These are phyloP conservation scores for Notodonta ziczac DNA, from an alignment of 2,888 invertebrate species.

Conservation along the genomic window DNA sequence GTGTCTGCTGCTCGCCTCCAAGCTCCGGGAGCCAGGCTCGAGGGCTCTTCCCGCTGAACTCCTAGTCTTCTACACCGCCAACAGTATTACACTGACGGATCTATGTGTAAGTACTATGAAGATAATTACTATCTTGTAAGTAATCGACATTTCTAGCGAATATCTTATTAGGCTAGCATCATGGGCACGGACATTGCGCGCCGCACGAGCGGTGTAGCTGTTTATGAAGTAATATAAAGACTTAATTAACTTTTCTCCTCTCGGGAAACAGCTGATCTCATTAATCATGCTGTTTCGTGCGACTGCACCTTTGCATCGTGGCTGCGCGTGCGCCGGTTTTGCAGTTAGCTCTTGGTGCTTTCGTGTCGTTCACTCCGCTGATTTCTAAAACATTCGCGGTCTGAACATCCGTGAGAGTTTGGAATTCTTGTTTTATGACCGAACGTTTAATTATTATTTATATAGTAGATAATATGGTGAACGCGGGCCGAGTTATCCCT, in stretches of 20 bases:
- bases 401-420: slow-evolving; percentile 68
- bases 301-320: slow-evolving; percentile 50
- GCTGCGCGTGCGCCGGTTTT: slow-evolving; percentile 47
- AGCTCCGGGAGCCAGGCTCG: slow-evolving; percentile 92
- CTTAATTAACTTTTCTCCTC: slow-evolving; percentile 64
- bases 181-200: slow-evolving; percentile 1
- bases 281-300: slow-evolving; percentile 63
- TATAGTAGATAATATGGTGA: slow-evolving; percentile 18
- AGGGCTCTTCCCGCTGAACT: slow-evolving; percentile 91
- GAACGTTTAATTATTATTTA: slow-evolving; percentile 48
- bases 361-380: slow-evolving; percentile 63
- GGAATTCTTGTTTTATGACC: slow-evolving; percentile 62
- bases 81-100: slow-evolving; percentile 94
- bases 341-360: slow-evolving; percentile 54
- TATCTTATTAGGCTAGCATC: not conserved
- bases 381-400: slow-evolving; percentile 66
- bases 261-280: slow-evolving; percentile 69
- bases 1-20: slow-evolving; percentile 96
- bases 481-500: no score
- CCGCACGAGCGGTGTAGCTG: slow-evolving; percentile 1
- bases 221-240: slow-evolving; percentile 52
- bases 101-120: slow-evolving; percentile 90
- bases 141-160: slow-evolving; percentile 18
- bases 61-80: slow-evolving; percentile 96
- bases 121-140: slow-evolving; percentile 5